Base-by-base conservation (phyloP, 2,888 invertebrate species). In the Octonoba sinensis region DNA sequence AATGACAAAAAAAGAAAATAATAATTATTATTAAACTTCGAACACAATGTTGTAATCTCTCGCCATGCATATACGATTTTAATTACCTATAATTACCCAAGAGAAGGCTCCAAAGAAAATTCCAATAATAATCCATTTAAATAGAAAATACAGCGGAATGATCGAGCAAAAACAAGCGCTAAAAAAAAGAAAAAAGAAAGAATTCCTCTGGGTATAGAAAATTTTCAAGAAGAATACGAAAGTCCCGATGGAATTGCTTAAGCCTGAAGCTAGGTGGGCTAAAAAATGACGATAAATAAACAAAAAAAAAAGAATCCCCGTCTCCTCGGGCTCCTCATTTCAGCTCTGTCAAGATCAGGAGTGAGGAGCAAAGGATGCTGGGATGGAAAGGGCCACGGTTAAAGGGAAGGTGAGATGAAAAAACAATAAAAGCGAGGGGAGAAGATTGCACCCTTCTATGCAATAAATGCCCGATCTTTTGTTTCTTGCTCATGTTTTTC, bases 61-160 rank as follows among this genome's bases (percentile, higher is more conserved):
- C 36, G 60, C 69, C 73, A 81, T 73, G 79, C 79, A 81, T 73
- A 81, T 73, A 73, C 73, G 73, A 81, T 73, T 81, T 81, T 81
- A 81, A 81, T 81, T 81, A 81, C 79, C 79, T 73, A 81, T 81
- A 81, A 81, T 81, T 79, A 81, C 73, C 73, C 67, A 46, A 66
- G 46, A 56, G 67, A 67, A 18, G 22, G 56, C 27, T 62, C 67
- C 56, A 81, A 81, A 73, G 54, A 59, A 66, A 81, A 73, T 69
- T 56, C 79, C 79, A 81, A 81, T 81, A 81, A 81, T 81, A 81
- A 81, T 81, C 79, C 73, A 81, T 73, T 81, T 81, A 81, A 81
- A 78, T 67, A 81, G 69, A 73, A 79, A 79, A 62, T 20, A 60
- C 69, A 20, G 65, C 47, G 51, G 60, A 76, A 77, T 56, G 62